Evolutionary conservation across 2,888 invertebrate genomes (phyloP), one percentile per base, ranked within the genome.

Genomic region (Napeogenes sylphis): DNA sequence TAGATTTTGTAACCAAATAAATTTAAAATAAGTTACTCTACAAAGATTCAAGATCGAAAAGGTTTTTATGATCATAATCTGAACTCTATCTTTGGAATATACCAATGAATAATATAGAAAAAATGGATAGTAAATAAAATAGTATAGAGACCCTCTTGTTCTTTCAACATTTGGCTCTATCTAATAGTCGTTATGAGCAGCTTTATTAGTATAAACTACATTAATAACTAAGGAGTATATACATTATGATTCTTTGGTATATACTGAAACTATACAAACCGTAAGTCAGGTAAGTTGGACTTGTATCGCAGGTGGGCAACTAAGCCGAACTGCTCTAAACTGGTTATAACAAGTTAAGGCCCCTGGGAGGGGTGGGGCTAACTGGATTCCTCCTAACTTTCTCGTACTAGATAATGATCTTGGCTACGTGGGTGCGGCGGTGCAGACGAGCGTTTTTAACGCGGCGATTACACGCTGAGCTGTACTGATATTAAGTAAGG

Each of bases 331-430:
- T 86, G 80, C 81, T 81, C 82, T 83, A 87, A 89, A 89, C 87
- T 83, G 84, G 87, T 87, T 88, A 88, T 85, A 88, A 84, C 88
- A 85, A 87, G 88, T 89, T 87, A 82, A 80, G 79, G 82, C 75
- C 72, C 73, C 71, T 68, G 75, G 78, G 74, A 68, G 74, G 71
- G 73, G 71, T 72, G 77, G 82, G 80, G 75, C 81, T 87, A 88
- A 87, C 87, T 87, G 84, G 86, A 86, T 87, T 85, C 87, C 86
- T 82, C 87, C 82, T 81, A 87, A 88, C 88, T 89, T 89, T 88
- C 86, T 83, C 85, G 77, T 79, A 75, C 75, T 76, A 87, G 90
- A 90, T 90, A 90, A 90, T 90, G 88, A 90, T 90, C 90, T 90
- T 90, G 83, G 80, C 77, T 83, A 84, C 86, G 87, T 85, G 87